Base-by-base conservation (phyloP, 2,888 invertebrate species). In the Ceriagrion tenellum region DNA sequence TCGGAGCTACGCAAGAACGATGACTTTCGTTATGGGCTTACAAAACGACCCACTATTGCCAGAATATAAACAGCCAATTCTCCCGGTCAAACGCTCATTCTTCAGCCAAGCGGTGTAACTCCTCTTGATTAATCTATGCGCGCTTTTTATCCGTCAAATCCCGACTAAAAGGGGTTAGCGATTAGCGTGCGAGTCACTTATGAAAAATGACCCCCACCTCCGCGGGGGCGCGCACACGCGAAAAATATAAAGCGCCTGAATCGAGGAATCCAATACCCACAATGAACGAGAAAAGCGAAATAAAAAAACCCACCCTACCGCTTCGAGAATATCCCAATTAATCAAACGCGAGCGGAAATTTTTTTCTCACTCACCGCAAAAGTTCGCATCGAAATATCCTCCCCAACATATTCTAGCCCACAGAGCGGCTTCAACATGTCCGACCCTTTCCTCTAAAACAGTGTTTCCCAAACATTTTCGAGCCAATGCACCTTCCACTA, bases 171-270 rank as follows among this genome's bases (percentile, higher is more conserved):
- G 69, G 69, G 93, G 69, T 69, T 40, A 69, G 47, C 93, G 93
- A 93, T 93, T 93, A 93, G 93, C 20, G 93, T n/a, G 93, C 40
- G 93, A 35, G 40, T 63, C 59, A 69, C 63, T 69, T 47, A 69
- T 93, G 69, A 93, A 93, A 93, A 93, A 93, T 93, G 69, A 91
- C 40, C 63, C 47, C 91, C 91, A 91, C 93, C 69, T 93, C 93
- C 74, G 69, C 81, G n/a, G n/a, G n/a, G n/a, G n/a, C n/a, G n/a
- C 16, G 30, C 81, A 35, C 35, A 35, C 81, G 81, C 35, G 81
- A 81, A 35, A 81, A 81, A 81, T 81, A 35, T 81, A 69, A 93
- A 93, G 47, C 93, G 47, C 93, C 40, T 35, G 35, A 63, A 55
- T 40, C n/a, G 59, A 81, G 93, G 69, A 93, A 93, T 69, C 93